phyloP scores from a whole-genome alignment of 2,888 invertebrate genomes.

The Balanococcus diminutus region DNA sequence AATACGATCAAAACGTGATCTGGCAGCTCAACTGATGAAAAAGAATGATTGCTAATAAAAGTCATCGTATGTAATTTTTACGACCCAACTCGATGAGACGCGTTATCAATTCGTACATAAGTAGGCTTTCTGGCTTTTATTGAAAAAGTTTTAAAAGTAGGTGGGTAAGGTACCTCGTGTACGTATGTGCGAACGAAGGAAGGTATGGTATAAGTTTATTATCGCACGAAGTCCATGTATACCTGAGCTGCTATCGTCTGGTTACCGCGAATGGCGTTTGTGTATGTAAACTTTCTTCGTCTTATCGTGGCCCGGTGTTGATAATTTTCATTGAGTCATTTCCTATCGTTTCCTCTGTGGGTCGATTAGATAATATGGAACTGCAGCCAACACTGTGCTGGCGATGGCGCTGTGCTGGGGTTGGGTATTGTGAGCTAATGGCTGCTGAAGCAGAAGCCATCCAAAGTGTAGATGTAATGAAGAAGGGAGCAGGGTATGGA shows the following conservation, averaged over 20 bases:
- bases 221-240: background rate
- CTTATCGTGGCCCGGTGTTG: background rate
- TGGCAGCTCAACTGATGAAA: background rate
- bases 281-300: background rate
- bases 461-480: too few relatives aligned
- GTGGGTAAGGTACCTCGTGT: background rate
- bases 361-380: constrained; percentile 3
- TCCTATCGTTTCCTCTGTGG: background rate
- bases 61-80: background rate
- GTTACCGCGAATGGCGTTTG: background rate
- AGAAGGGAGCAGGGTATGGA: too few relatives aligned
- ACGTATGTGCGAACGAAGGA: background rate
- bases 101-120: background rate
- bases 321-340: constrained; percentile 25
- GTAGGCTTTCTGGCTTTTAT: background rate
- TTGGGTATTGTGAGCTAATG: background rate
- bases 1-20: background rate
- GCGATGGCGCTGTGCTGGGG: too few relatives aligned
- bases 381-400: too few relatives aligned
- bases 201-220: background rate
- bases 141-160: background rate
- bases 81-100: background rate
- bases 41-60: background rate
- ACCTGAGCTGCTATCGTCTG: background rate
- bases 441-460: background rate